Conservation (phyloP, 2,888 invertebrate species). For the Suillia variegata region DNA sequence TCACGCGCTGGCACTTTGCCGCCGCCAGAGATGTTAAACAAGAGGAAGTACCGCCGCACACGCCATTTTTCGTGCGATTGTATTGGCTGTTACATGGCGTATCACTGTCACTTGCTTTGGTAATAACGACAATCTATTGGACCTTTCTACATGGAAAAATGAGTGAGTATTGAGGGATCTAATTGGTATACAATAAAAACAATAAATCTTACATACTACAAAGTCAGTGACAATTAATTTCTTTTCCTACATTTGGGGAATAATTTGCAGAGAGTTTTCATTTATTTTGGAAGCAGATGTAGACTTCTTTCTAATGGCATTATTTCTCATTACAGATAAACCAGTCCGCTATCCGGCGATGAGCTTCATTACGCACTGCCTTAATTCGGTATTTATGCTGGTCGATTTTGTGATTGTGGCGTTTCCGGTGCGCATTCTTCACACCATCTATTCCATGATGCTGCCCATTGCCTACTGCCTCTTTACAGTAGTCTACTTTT, state of each 20-base stretch:
- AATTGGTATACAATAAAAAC: too few relatives aligned
- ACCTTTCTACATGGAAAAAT: conserved; percentile 57
- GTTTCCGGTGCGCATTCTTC: conserved; percentile 73
- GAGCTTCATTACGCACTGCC: conserved; percentile 75
- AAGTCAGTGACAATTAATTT: too few relatives aligned
- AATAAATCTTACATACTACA: too few relatives aligned
- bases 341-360: conserved; percentile 68
- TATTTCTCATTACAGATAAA: conserved; percentile 64
- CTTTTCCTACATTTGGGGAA: neutral
- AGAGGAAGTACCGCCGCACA: conserved; percentile 29
- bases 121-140: conserved; percentile 80
- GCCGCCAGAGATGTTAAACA: conserved; percentile 27
- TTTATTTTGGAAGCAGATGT: neutral
- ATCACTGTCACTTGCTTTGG: conserved; percentile 70
- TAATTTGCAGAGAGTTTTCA: neutral
- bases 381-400: conserved; percentile 76
- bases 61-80: conserved; percentile 58
- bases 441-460: conserved; percentile 68
- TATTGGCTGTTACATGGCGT: conserved; percentile 76
- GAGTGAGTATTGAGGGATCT: conserved; percentile 51
- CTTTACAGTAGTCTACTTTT: conserved; percentile 68
- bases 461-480: conserved; percentile 65
- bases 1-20: conserved; percentile 57
- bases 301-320: neutral
- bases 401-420: conserved; percentile 73